Base-by-base conservation (phyloP, 2,888 invertebrate genomes). In the Bombylius discolor region DNA sequence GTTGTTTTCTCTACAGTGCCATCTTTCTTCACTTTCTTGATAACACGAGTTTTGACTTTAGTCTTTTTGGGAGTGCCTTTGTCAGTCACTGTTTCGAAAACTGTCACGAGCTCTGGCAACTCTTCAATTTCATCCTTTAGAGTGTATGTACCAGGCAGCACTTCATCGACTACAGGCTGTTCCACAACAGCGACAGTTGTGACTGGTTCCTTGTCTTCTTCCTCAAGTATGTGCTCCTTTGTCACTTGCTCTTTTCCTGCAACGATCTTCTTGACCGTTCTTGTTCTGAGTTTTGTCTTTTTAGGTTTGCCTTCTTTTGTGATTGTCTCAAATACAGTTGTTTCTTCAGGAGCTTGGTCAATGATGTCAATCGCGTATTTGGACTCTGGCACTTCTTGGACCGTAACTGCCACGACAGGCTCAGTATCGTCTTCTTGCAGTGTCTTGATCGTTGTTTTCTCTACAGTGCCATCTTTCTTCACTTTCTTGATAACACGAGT, bases 21-120 rank as follows among this genome's bases (percentile, higher is more conserved):
- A 14, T 65, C 66, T 53, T 62, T 63, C 4, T 64, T 66, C 59
- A 62, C 70, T 57, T 66, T 70, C 56, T 68, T 70, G 48, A 71
- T 70, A 0, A 68, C 63, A 6, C 68, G 67, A 57, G 70, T 73
- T 51, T 69, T 58, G 36, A 63, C 65, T 51, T 62, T 71, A 62
- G 68, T 68, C 64, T 71, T 65, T 47, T 61, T 66, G 0, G 64
- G 64, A 55, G 65, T 66, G 3, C 69, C 71, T 56, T 68, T 68
- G 31, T 64, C 62, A 0, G 76, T 74, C 8, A 59, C 49, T 1
- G 76, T 56, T 11, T 78, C 77, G 4, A 73, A 70, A 3, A 77
- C 64, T 52, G 70, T 69, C 12, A 65, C 60, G 59, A 68, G 66
- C 52, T 70, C 65, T n/a, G 65, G 61, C 9, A 66, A 60, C 57